Evolutionary conservation across 2,113 vertebrate genomes (phyloP).

Genomic region (Geococcyx californianus): DNA sequence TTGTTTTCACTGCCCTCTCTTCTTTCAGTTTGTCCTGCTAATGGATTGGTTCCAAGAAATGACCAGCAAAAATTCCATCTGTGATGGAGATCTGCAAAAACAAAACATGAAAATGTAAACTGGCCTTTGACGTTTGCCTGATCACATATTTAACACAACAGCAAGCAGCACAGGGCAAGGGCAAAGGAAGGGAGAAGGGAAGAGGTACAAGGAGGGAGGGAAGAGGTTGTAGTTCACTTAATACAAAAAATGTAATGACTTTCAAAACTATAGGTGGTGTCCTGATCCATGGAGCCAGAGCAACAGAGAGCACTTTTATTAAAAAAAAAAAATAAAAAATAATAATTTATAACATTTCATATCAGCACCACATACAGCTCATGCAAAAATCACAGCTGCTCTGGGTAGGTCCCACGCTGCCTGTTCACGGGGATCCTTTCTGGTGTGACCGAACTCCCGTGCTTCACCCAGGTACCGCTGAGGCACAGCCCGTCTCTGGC

Average conservation of each 20-base stretch:
- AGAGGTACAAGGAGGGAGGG: neutral
- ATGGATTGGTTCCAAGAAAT: conserved; percentile 74
- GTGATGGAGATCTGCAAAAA: conserved; percentile 80
- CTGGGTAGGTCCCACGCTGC: neutral
- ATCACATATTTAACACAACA: neutral
- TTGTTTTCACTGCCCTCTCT: conserved; percentile 63
- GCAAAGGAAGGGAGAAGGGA: neutral
- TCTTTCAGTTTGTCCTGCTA: conserved; percentile 37
- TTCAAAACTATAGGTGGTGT: conserved; percentile 57
- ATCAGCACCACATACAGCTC: conserved; percentile 3
- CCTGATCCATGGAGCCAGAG: conserved; percentile 25
- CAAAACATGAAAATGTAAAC: conserved; percentile 8
- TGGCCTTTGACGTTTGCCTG: conserved; percentile 35
- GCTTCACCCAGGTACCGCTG: neutral
- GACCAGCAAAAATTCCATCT: conserved; percentile 81
- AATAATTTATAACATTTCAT: neutral
- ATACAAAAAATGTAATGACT: neutral
- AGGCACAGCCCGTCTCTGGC: neutral
- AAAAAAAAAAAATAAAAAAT: neutral
- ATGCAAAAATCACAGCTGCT: neutral
- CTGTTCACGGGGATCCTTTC: neutral
- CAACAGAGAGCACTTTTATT: conserved; percentile 70
- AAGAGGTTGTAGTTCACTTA: neutral
- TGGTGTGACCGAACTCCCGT: neutral
- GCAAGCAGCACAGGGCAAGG: conserved; percentile 21